Conservation (phyloP, 2,797 vertebrate species). For the Xenops minutus region DNA sequence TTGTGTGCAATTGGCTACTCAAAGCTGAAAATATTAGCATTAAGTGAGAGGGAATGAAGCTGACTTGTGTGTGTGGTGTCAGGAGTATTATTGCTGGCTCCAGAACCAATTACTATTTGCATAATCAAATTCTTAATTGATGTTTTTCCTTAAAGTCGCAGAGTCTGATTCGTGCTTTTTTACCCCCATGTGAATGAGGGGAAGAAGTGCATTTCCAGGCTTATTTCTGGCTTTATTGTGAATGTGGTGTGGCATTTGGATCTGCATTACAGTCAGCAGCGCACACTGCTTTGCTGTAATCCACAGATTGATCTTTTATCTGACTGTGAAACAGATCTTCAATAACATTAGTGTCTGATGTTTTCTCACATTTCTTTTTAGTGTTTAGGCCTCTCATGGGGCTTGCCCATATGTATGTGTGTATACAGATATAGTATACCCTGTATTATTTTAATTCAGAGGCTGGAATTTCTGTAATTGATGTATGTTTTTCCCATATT, state of each 20-base stretch:
- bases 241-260: neutral
- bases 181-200: neutral
- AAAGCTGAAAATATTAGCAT: neutral
- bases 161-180: neutral
- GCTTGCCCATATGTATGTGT: neutral
- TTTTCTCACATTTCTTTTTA: neutral
- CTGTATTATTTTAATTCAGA: neutral
- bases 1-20: neutral
- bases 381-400: neutral
- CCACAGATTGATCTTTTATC: neutral
- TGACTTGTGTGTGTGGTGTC: fast-evolving
- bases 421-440: neutral
- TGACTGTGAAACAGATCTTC: neutral
- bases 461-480: neutral
- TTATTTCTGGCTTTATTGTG: neutral
- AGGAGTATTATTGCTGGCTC: neutral
- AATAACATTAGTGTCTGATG: neutral
- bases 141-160: neutral
- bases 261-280: neutral
- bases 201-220: neutral
- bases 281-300: neutral
- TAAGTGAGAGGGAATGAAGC: neutral
- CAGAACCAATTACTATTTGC: neutral
- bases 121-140: neutral
- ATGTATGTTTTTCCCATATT: neutral